These are phyloP conservation scores for Thermophis baileyi DNA, from an alignment of 2,113 vertebrate species.

Conservation along the genomic window DNA sequence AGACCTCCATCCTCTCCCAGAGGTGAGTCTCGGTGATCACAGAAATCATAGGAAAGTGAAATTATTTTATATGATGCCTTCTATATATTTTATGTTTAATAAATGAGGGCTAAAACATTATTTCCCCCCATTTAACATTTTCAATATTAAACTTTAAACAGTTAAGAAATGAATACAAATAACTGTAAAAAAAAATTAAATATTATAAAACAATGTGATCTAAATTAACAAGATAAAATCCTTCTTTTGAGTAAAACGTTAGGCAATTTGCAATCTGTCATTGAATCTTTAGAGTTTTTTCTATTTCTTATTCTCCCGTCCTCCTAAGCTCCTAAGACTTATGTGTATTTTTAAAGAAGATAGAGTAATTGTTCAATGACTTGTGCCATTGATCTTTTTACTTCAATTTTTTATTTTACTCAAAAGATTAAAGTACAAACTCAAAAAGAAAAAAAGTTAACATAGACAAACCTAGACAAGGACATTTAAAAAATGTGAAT, in stretches of 20 bases:
- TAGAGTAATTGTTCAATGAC: constrained; percentile 82
- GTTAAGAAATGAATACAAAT: not conserved
- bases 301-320: constrained; percentile 56
- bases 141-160: not conserved
- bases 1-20: constrained; percentile 84
- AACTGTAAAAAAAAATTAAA: not conserved
- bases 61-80: not conserved
- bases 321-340: constrained; percentile 75
- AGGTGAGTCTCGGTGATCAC: constrained; percentile 64
- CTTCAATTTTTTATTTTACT: no score
- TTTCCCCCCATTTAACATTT: not conserved
- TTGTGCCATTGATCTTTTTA: constrained; percentile 80
- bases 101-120: not conserved
- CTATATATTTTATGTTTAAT: not conserved
- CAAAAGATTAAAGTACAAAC: no score
- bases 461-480: not conserved
- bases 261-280: constrained; percentile 78
- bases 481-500: not conserved
- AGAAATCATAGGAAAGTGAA: not conserved
- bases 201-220: not conserved
- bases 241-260: constrained; percentile 58
- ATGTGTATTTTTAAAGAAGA: constrained; percentile 80
- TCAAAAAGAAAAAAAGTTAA: no score
- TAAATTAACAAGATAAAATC: not conserved
- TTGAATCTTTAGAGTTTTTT: constrained; percentile 50